Base-by-base conservation (phyloP, 92 coral and sea anemone genomes). In the Bergia sp. region DNA sequence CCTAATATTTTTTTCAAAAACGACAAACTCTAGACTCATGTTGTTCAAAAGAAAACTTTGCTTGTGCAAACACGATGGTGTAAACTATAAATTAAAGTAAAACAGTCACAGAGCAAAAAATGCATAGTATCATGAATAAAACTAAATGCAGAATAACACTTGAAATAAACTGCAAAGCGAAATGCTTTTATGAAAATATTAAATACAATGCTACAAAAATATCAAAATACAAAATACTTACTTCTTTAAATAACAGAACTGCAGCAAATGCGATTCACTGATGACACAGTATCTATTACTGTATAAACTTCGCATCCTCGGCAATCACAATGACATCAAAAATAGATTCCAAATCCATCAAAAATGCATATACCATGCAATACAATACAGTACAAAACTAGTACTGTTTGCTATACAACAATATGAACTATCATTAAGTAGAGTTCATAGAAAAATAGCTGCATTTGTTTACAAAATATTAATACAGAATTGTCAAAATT, bases 141-240 rank as follows among this genome's bases (percentile, higher is more conserved):
- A 82, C 74, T 82, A 61, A 82, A 82, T 79, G 37, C 41, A 29
- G 49, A 21, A 37, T 15, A 42, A 29, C 20, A 44, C 79, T 72
- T 71, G 47, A 84, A 84, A 84, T 79, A 84, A 84, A 71, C 79
- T 15, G 40, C 39, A 36, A 84, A 44, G 43, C 23, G 78, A 84
- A 80, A 84, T 47, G 38, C 50, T 64, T 67, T 40, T 73, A 20
- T 43, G 42, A 69, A 36, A 36, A 29, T 66, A 42, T 84, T 84
- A 84, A 84, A 84, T 84, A 84, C 53, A 49, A 73, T 29, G 42
- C 79, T 45, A 84, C 87, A 71, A 84, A 76, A 69, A 83, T 44
- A 43, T 37, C 64, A 83, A 83, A 83, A 18, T 84, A 45, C 78
- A 45, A 84, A 84, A 69, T 69, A 84, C 20, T 23, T 45, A 36